These are phyloP conservation scores for Drosophila watanabei DNA, from an alignment of 1,140 invertebrate species.

Conservation along the genomic window DNA sequence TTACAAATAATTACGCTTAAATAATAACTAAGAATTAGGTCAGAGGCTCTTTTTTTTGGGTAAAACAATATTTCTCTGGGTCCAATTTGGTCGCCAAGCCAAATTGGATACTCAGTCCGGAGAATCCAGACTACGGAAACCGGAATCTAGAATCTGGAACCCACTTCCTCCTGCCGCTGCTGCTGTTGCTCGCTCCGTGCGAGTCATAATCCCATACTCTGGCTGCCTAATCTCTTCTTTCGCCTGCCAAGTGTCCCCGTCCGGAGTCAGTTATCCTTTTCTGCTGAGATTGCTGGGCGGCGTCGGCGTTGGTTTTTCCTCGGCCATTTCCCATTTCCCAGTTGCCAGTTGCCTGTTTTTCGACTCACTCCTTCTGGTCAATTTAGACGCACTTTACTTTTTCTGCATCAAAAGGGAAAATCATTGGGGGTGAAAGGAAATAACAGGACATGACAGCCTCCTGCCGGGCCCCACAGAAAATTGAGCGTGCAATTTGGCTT, in stretches of 20 bases:
- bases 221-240: slow-evolving; percentile 25
- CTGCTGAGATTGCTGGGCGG: slow-evolving; percentile 37
- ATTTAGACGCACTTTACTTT: slow-evolving; percentile 66
- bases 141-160: not conserved
- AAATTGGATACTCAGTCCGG: not conserved
- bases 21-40: not conserved
- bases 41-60: too few species aligned
- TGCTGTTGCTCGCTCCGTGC: not conserved
- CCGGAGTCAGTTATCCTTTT: slow-evolving; percentile 31
- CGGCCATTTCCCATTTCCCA: not conserved
- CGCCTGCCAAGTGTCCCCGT: slow-evolving; percentile 19
- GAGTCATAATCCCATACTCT: slow-evolving; percentile 4
- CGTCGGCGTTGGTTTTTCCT: slow-evolving; percentile 6
- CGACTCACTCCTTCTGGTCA: slow-evolving; percentile 29
- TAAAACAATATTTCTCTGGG: not conserved
- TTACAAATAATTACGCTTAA: not conserved
- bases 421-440: slow-evolving; percentile 32
- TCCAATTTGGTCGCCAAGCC: not conserved
- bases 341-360: not conserved
- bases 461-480: slow-evolving; percentile 50
- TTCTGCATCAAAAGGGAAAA: slow-evolving; percentile 58
- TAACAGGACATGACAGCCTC: slow-evolving; percentile 54
- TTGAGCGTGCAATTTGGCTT: slow-evolving; percentile 77
- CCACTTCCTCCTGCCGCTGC: not conserved
- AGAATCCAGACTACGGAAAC: not conserved